Evolutionary conservation across 1,140 invertebrate genomes (phyloP).

Genomic region (Hestina assimilis): DNA sequence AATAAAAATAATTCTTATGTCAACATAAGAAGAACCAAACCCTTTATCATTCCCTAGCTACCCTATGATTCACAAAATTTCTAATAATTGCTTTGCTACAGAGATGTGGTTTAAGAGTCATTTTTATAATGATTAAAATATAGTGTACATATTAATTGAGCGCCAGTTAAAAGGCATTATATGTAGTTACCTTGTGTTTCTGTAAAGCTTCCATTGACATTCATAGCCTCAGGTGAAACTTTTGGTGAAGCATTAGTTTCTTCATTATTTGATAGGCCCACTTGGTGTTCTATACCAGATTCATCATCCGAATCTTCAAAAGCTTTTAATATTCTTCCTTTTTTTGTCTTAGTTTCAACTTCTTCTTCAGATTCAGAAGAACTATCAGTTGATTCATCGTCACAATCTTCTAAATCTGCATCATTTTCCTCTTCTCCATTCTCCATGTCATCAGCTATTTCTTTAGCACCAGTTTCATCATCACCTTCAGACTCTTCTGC

Average conservation of each 20-base stretch:
- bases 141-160: too few relatives aligned
- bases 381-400: conserved; percentile 30
- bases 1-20: too few relatives aligned
- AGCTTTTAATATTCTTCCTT: conserved; percentile 59
- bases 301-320: conserved; percentile 72
- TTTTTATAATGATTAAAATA: too few relatives aligned
- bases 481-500: conserved; percentile 68
- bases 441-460: conserved; percentile 34
- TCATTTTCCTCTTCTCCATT: conserved; percentile 55
- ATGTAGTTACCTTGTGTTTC: conserved; percentile 45
- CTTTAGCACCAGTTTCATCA: conserved; percentile 49
- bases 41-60: too few relatives aligned
- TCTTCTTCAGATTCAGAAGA: conserved; percentile 48
- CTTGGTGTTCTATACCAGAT: conserved; percentile 17
- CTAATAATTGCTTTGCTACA: too few relatives aligned
- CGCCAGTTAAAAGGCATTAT: neutral
- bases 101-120: too few relatives aligned
- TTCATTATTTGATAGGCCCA: conserved; percentile 20
- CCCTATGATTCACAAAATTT: too few relatives aligned
- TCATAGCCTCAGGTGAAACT: neutral
- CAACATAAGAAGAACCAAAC: too few relatives aligned
- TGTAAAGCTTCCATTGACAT: conserved; percentile 26
- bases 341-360: conserved; percentile 37
- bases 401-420: conserved; percentile 17
- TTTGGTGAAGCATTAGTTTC: conserved; percentile 11